Conservation (phyloP, 2,113 vertebrate species). For the Bos javanicus region DNA sequence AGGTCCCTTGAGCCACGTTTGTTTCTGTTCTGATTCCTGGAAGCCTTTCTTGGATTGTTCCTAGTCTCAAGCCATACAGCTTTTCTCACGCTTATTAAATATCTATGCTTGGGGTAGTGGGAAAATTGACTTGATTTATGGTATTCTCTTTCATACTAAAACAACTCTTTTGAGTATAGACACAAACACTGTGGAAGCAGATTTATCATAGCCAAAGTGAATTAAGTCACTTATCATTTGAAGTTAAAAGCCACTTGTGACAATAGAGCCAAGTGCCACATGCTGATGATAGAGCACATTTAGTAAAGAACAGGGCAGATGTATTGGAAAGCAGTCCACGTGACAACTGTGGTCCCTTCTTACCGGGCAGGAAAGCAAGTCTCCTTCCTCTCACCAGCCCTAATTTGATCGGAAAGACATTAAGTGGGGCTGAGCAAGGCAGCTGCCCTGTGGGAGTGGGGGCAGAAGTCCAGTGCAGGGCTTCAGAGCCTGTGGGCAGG, state of each 20-base stretch:
- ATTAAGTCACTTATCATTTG: slow-evolving; percentile 33
- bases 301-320: background rate
- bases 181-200: slow-evolving; percentile 52
- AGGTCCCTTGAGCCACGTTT: slow-evolving; percentile 60
- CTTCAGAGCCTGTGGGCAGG: background rate
- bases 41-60: slow-evolving; percentile 34
- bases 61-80: slow-evolving; percentile 52
- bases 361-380: background rate
- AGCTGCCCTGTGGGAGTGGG: background rate
- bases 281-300: background rate
- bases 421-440: background rate
- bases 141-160: background rate
- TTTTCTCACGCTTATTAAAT: slow-evolving; percentile 71
- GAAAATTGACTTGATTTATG: slow-evolving; percentile 68
- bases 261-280: background rate
- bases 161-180: background rate
- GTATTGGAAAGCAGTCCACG: background rate
- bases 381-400: background rate
- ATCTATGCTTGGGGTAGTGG: slow-evolving; percentile 54
- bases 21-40: slow-evolving; percentile 66
- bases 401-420: background rate
- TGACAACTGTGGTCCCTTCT: background rate
- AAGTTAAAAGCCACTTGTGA: slow-evolving; percentile 48
- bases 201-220: slow-evolving; percentile 44
- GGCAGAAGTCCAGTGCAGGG: too few relatives aligned